Conservation (phyloP, 2,113 vertebrate species). For the Leptosomus discolor region DNA sequence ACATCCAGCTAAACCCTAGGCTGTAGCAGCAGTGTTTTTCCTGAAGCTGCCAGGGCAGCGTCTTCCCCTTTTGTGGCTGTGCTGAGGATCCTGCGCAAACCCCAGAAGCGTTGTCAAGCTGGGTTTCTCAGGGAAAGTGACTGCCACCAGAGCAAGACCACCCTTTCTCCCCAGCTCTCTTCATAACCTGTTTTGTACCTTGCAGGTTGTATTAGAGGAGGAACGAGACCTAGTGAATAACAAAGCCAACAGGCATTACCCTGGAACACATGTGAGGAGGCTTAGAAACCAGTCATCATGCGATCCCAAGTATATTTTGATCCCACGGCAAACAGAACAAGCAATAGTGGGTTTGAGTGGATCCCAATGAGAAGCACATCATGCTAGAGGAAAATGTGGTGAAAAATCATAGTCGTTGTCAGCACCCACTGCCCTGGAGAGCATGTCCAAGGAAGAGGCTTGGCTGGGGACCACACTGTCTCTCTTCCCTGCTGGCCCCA, state of each 20-base stretch:
- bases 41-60: neutral
- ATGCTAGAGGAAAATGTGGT: neutral
- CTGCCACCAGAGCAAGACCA: neutral
- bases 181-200: neutral
- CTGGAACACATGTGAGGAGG: neutral
- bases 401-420: accelerated
- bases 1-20: neutral
- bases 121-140: neutral
- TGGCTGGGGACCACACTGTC: neutral
- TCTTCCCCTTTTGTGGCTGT: neutral
- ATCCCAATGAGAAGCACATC: neutral
- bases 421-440: neutral
- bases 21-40: neutral
- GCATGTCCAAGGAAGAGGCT: neutral
- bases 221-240: neutral
- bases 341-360: neutral
- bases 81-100: neutral
- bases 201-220: neutral
- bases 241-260: neutral
- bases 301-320: neutral
- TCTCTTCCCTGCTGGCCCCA: neutral
- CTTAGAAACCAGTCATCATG: neutral
- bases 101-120: neutral
- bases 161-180: neutral
- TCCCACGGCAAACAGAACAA: neutral